Conservation (phyloP, 2,113 vertebrate genomes). For the Otus sunia region DNA sequence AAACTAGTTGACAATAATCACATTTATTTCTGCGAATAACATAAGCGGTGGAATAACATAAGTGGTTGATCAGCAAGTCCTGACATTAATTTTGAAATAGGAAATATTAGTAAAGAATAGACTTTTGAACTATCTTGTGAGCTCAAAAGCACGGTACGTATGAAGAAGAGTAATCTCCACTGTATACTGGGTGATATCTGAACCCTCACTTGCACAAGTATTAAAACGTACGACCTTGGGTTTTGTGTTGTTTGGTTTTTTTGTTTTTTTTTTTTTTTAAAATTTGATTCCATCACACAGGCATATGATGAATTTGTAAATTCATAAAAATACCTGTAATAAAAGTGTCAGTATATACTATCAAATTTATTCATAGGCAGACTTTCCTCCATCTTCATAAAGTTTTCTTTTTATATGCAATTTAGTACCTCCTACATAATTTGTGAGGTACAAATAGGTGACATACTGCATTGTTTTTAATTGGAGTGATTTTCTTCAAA, state of each 20-base stretch:
- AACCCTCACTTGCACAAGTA: background rate
- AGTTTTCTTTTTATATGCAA: background rate
- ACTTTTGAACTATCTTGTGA: background rate
- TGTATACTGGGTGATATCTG: background rate
- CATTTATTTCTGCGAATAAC: background rate
- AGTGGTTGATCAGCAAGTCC: background rate
- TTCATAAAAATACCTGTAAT: background rate
- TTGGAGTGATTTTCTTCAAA: slow-evolving; percentile 29
- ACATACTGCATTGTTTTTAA: slow-evolving; percentile 9
- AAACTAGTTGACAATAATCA: background rate
- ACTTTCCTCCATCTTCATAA: background rate
- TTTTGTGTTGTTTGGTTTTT: background rate
- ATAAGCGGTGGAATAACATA: background rate
- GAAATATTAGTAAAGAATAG: background rate
- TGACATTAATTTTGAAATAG: background rate
- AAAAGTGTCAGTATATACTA: background rate
- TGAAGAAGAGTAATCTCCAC: background rate
- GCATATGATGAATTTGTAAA: background rate
- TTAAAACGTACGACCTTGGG: background rate
- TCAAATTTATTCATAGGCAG: background rate
- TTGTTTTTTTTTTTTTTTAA: background rate
- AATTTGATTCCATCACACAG: background rate
- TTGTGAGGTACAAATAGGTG: background rate
- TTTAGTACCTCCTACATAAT: background rate
- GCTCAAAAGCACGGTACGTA: background rate